phyloP scores from a whole-genome alignment of 2,888 invertebrate species.

The Chromoteleia sp. region DNA sequence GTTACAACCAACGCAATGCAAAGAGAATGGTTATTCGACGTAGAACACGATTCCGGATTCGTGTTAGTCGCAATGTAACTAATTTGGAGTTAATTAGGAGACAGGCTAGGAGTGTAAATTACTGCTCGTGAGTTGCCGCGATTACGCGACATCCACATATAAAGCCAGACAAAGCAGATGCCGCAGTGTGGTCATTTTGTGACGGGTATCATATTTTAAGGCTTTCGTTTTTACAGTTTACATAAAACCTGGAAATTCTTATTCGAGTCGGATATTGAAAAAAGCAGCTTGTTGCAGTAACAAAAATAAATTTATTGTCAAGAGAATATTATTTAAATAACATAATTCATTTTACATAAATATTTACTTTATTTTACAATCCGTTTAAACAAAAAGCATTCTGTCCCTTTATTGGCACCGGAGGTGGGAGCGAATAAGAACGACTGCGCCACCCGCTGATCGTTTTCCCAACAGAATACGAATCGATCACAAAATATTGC shows the following conservation, averaged over 20 bases:
- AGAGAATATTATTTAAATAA: too few relatives aligned
- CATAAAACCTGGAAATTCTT: background rate
- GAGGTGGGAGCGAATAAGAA: too few relatives aligned
- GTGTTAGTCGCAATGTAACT: slow-evolving; percentile 75
- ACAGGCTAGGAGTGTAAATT: slow-evolving; percentile 66
- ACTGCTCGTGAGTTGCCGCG: slow-evolving; percentile 36
- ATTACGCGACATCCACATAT: slow-evolving; percentile 41
- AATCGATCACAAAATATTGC: too few relatives aligned
- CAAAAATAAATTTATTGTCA: background rate
- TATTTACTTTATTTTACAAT: too few relatives aligned
- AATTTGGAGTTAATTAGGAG: slow-evolving; percentile 79
- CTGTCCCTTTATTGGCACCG: too few relatives aligned
- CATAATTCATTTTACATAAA: too few relatives aligned
- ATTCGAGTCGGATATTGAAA: too few relatives aligned
- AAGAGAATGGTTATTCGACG: slow-evolving; percentile 58
- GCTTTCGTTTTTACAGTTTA: background rate
- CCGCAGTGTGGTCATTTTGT: slow-evolving; percentile 47
- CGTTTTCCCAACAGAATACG: too few relatives aligned
- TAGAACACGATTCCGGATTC: slow-evolving; percentile 31
- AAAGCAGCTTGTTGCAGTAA: background rate
- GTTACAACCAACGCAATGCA: slow-evolving; percentile 13
- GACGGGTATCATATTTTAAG: slow-evolving; percentile 17
- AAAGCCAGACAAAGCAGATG: slow-evolving; percentile 20
- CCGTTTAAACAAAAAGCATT: too few relatives aligned
- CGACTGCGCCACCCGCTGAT: too few relatives aligned